Percentiles rank a stretch among this genome's conserved stretches.
These are phyloP conservation scores for Tychaedon coryphoeus DNA, from an alignment of 2,113 vertebrate genomes.

Conservation along the genomic window DNA sequence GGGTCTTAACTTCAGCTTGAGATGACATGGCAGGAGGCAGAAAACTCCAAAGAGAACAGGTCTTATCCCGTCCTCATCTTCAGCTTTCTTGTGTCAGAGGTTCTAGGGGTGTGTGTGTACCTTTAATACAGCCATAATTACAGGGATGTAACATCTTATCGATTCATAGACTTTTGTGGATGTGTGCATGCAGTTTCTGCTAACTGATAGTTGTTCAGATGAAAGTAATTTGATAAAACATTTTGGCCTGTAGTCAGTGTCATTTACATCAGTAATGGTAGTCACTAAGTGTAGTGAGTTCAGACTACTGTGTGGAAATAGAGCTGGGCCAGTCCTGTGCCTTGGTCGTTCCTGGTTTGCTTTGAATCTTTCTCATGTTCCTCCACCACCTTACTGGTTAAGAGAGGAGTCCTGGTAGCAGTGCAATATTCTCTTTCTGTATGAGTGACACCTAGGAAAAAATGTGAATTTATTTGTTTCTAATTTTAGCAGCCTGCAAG, in stretches of 20 bases:
- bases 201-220: conserved; percentile 15
- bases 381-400: neutral
- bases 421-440: neutral
- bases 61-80: conserved; percentile 1
- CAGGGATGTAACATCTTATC: neutral
- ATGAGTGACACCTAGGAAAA: neutral
- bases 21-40: conserved; percentile 13
- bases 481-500: neutral
- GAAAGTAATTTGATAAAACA: conserved; percentile 44
- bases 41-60: neutral
- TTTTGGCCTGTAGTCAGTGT: neutral
- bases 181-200: neutral
- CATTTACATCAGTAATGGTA: neutral
- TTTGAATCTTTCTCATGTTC: neutral
- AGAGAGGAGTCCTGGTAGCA: neutral
- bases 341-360: neutral
- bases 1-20: neutral
- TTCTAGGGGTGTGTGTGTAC: neutral
- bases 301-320: neutral
- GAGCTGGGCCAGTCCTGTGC: neutral
- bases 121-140: neutral
- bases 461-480: neutral
- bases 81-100: neutral
- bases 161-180: neutral
- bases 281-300: neutral